Base-by-base conservation (phyloP, 1,140 invertebrate species). In the Hetaerina americana region DNA sequence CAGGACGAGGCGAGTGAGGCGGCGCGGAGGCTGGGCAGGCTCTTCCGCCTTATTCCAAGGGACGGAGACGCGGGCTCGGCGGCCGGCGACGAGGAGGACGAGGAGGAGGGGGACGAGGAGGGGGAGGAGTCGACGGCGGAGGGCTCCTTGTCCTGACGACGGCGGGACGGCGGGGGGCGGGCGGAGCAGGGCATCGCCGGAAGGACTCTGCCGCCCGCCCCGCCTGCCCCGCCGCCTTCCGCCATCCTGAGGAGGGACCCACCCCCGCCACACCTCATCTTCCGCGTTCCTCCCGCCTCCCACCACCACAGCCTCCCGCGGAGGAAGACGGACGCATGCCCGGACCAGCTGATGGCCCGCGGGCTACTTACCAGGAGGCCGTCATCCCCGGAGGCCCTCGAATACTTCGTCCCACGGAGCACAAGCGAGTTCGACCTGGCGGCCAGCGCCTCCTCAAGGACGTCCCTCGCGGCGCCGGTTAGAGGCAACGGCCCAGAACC, bases 1-100 rank as follows among this genome's bases (percentile, higher is more conserved):
- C 95, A 98, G 82, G 95, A 96, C 77, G 93, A 97, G 80, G 89
- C 96, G 75, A 87, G 92, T 72, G 79, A 84, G 71, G 83, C 87
- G 76, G 80, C 89, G 77, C 84, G 88, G 72, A 84, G 84, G 71
- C 12, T 74, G 26, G 72, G 73, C 0, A 66, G 66, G 66, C 72
- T 69, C 5, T 26, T 69, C 10, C 73, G 27, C 72, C 40, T 73
- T 28, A 71, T 71, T 72, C 27, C 73, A 70, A 73, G 72, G 72
- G 26, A 73, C 70, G 26, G 68, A 69, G 18, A 69, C 81, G 83
- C 66, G 26, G 27, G 5, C n/a, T 12, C 57, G 66, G 25, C 57
- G 12, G 49, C 66, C 5, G 67, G 71, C 6, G 67, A 68, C 22
- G 25, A 40, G n/a, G 70, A 73, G 22, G 72, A 73, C 24, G 70